Evolutionary conservation across 2,113 vertebrate species (phyloP).

Genomic region (Anhinga anhinga): DNA sequence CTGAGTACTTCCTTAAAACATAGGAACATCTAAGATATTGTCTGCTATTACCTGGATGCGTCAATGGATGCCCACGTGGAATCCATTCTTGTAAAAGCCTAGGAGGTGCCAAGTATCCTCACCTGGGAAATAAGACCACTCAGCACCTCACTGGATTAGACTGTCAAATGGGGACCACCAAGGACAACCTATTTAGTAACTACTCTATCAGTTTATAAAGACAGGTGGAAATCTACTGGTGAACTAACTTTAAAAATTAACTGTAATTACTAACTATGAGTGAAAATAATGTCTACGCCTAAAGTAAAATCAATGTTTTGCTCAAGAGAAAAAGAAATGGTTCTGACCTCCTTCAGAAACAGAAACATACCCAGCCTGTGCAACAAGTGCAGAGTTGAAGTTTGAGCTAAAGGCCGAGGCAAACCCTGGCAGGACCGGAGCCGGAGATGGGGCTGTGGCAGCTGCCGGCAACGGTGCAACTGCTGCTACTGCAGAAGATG

Average conservation of each 20-base stretch:
- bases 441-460: slow-evolving; percentile 81
- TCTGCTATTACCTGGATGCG: neutral
- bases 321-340: neutral
- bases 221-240: neutral
- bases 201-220: neutral
- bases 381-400: slow-evolving; percentile 90
- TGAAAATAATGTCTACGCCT: neutral
- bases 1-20: neutral
- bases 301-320: neutral
- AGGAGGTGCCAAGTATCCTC: neutral
- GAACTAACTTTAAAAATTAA: neutral
- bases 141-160: neutral
- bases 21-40: neutral
- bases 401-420: slow-evolving; percentile 96
- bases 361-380: slow-evolving; percentile 82
- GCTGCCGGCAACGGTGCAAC: slow-evolving; percentile 86
- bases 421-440: slow-evolving; percentile 91
- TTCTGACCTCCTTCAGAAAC: slow-evolving; percentile 8
- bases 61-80: neutral
- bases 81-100: neutral
- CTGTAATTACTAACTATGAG: neutral
- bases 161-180: fast-evolving
- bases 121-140: neutral
- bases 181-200: neutral
- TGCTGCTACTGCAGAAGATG: slow-evolving; percentile 83